Evolutionary conservation across 2,113 vertebrate species (phyloP).

Genomic region (Nothocercus nigrocapillus): DNA sequence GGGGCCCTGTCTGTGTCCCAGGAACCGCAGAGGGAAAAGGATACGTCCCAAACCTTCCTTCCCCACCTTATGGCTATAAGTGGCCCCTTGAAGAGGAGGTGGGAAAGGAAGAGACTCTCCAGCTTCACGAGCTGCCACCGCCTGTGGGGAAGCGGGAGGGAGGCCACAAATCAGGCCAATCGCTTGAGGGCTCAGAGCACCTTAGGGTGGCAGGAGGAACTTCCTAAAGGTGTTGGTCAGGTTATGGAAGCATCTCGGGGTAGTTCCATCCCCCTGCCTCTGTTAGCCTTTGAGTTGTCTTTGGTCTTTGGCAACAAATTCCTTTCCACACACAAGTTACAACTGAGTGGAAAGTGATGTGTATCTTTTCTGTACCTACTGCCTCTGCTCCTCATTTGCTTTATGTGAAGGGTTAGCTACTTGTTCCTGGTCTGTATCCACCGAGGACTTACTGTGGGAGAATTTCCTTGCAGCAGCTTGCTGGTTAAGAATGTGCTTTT

Average conservation of each 20-base stretch:
- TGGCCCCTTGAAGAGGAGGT: background rate
- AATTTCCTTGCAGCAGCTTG: background rate
- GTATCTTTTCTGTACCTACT: background rate
- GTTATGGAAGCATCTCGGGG: background rate
- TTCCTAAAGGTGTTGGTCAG: background rate
- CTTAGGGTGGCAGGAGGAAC: background rate
- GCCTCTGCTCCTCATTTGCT: background rate
- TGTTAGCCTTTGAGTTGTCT: background rate
- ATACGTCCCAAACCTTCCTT: background rate
- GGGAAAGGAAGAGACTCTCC: background rate
- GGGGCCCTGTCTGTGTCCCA: slow-evolving; percentile 29
- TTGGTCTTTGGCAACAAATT: background rate
- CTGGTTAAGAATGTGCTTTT: background rate
- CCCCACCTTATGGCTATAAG: background rate
- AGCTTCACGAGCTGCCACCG: background rate
- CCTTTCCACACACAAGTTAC: fast-evolving
- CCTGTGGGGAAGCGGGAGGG: background rate
- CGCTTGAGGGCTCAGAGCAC: background rate
- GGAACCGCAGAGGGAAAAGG: background rate
- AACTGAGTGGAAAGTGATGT: background rate
- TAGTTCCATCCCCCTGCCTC: background rate
- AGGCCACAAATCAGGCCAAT: background rate
- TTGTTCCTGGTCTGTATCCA: background rate
- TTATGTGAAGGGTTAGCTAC: background rate
- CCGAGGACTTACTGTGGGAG: background rate